Evolutionary conservation across 2,888 invertebrate genomes (phyloP).

Genomic region (Cenopis cana): DNA sequence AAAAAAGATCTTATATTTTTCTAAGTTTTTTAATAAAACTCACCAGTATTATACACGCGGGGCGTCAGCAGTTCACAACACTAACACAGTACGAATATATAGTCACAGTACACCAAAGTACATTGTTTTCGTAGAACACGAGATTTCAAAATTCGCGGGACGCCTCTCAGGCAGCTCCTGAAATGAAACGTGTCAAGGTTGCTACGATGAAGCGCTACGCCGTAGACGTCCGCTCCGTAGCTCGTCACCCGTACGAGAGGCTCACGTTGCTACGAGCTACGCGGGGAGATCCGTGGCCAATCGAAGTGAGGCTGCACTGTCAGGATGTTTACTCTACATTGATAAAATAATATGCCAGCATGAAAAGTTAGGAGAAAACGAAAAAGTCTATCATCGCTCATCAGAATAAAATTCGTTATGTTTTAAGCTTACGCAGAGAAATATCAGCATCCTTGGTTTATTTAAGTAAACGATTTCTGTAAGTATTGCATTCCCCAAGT

Average conservation of each 20-base stretch:
- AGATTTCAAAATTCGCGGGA: slow-evolving; percentile 37
- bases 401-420: too few relatives aligned
- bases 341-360: not conserved
- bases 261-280: slow-evolving; percentile 84
- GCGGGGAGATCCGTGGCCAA: slow-evolving; percentile 81
- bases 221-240: slow-evolving; percentile 80
- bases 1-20: not conserved
- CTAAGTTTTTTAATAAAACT: not conserved
- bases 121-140: slow-evolving; percentile 13
- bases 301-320: slow-evolving; percentile 80
- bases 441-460: too few relatives aligned
- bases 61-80: slow-evolving; percentile 29
- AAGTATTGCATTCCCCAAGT: too few relatives aligned
- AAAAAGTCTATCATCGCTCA: too few relatives aligned
- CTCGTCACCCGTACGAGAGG: slow-evolving; percentile 79
- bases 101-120: slow-evolving; percentile 19
- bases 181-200: slow-evolving; percentile 76
- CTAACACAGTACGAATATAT: slow-evolving; percentile 20
- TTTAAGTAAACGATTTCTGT: too few relatives aligned
- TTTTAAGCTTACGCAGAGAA: too few relatives aligned
- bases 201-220: slow-evolving; percentile 60
- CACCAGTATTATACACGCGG: slow-evolving; percentile 32
- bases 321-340: slow-evolving; percentile 68
- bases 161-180: slow-evolving; percentile 67
- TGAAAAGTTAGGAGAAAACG: too few relatives aligned